Conservation (phyloP, 2,888 invertebrate species). For the Tinea trinotella region DNA sequence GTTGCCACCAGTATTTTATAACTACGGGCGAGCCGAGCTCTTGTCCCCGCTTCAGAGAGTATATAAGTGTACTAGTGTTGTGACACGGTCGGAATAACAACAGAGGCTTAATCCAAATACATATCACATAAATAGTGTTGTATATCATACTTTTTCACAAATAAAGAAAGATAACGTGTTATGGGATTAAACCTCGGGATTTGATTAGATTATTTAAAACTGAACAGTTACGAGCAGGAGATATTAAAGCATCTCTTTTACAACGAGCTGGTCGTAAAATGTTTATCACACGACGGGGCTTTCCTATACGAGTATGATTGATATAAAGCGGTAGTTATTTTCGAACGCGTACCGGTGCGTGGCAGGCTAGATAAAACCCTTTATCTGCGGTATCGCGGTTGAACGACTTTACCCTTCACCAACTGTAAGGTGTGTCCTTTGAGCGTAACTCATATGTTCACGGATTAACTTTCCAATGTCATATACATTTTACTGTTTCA, state of each 20-base stretch:
- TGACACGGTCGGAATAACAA: conserved; percentile 26
- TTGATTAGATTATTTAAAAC: conserved; percentile 3
- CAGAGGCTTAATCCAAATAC: background rate
- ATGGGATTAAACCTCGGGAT: background rate
- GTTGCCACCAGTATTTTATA: background rate
- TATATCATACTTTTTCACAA: background rate
- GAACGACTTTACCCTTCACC: conserved; percentile 15
- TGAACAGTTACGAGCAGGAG: background rate
- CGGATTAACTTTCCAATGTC: background rate
- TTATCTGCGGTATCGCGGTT: conserved; percentile 18
- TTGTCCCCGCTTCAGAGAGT: conserved; percentile 55
- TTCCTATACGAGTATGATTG: conserved; percentile 13
- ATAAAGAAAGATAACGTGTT: background rate
- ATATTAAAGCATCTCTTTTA: conserved; percentile 16
- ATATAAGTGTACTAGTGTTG: conserved; percentile 53
- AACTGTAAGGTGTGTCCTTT: conserved; percentile 2
- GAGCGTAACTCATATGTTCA: background rate
- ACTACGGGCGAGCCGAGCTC: conserved; percentile 40
- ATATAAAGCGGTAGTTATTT: conserved; percentile 17
- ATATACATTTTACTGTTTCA: background rate
- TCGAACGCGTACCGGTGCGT: conserved; percentile 14
- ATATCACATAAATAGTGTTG: background rate
- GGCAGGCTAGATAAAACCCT: conserved; percentile 13
- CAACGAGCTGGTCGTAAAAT: conserved; percentile 12
- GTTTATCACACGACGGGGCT: conserved; percentile 12